Base-by-base conservation (phyloP, 2,797 vertebrate species). In the Microcaecilia unicolor region DNA sequence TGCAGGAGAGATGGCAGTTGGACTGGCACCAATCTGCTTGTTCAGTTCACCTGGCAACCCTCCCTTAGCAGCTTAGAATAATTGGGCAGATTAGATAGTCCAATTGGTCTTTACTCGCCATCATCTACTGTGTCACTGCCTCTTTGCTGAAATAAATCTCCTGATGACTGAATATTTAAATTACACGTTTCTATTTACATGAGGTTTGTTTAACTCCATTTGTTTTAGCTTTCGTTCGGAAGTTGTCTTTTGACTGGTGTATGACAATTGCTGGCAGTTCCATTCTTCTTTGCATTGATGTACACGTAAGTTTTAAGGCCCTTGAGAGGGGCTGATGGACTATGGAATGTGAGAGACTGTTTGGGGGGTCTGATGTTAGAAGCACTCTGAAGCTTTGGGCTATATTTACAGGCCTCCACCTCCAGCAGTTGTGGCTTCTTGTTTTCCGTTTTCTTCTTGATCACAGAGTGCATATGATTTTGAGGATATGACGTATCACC, bases 201-300 rank as follows among this genome's bases (percentile, higher is more conserved):
- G 49, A 13, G 0, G 10, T 31, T 28, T 58, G 72, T 39, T 68
- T 76, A 0, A 12, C 15, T 19, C 64, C 61, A 2, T 59, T 76
- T 8, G 61, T 25, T 52, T 56, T 71, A 55, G 44, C 28, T 78
- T 80, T 28, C 41, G 71, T 36, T 79, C 75, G 3, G 3, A 41
- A 3, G 53, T 1, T 26, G 63, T 9, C 4, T 54, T 31, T 62
- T 48, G 18, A 63, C 24, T 13, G 45, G 44, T 9, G 32, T 44
- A 0, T 25, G 50, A 12, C 9, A 37, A 55, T 5, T 51, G 25
- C 18, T 41, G 2, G 22, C 15, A 3, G 9, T 50, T 15, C 66
- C 67, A 3, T 71, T 82, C 46, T 70, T 76, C 62, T 72, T 76
- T 31, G 64, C 54, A 7, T 61, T 57, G 13, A 38, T 6, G 8